Evolutionary conservation across 2,113 vertebrate genomes (phyloP).

Genomic region (Diadophis punctatus): DNA sequence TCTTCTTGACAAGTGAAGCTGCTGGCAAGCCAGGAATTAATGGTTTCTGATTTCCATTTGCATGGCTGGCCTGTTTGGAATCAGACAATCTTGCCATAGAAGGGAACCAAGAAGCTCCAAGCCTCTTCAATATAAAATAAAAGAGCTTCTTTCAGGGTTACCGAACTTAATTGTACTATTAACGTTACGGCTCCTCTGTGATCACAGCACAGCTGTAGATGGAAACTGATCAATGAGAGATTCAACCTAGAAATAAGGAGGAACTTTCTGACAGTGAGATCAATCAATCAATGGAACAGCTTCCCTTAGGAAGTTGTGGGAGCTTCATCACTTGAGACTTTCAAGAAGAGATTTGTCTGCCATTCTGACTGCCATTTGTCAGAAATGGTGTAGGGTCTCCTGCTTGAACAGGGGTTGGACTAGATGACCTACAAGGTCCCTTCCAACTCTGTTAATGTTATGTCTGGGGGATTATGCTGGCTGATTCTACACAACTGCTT

Average conservation of each 20-base stretch:
- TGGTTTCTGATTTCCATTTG: background rate
- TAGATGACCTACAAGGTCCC: too few species aligned
- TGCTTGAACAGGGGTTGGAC: too few species aligned
- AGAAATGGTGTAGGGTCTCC: too few species aligned
- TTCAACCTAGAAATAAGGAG: too few species aligned
- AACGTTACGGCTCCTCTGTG: constrained; percentile 15
- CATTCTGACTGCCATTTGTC: too few species aligned
- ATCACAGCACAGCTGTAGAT: background rate
- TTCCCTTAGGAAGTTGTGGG: too few species aligned
- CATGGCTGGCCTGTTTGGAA: background rate
- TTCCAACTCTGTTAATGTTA: too few species aligned
- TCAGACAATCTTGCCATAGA: background rate
- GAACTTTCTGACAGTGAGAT: too few species aligned
- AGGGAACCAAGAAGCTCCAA: constrained; percentile 4
- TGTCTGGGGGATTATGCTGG: background rate
- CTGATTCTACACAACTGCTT: background rate
- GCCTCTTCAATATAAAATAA: constrained; percentile 13
- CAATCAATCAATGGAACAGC: too few species aligned
- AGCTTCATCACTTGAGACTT: too few species aligned
- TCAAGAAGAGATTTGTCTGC: too few species aligned
- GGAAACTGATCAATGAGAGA: too few species aligned
- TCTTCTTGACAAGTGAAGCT: constrained; percentile 21
- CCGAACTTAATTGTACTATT: constrained; percentile 25
- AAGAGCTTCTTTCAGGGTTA: constrained; percentile 23
- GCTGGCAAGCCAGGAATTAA: background rate